phyloP scores from a whole-genome alignment of 2,113 vertebrate genomes.

The Phalacrocorax brasilianus region DNA sequence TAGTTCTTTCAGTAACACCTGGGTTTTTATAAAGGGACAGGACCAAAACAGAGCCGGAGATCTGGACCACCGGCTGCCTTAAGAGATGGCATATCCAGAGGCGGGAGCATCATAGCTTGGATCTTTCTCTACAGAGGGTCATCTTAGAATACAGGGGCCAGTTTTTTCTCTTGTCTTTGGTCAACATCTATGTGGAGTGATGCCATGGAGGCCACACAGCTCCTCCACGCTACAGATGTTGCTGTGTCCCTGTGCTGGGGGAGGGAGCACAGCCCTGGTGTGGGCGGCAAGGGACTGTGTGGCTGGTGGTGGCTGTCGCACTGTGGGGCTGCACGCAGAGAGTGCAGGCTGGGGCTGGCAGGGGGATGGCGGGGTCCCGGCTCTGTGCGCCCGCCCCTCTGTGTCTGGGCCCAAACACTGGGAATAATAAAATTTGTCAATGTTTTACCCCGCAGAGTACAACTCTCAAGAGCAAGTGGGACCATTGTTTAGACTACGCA shows the following conservation, averaged over 20 bases:
- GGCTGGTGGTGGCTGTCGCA: not conserved
- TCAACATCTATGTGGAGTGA: not conserved
- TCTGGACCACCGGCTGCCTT: not conserved
- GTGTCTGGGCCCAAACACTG: not conserved
- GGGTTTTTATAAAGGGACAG: not conserved
- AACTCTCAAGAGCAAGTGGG: not conserved
- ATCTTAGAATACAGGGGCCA: not conserved
- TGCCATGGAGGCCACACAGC: not conserved
- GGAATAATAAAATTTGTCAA: not conserved
- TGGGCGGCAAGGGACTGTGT: rapidly evolving
- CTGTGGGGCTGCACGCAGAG: not conserved
- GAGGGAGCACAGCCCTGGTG: not conserved
- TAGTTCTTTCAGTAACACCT: not conserved
- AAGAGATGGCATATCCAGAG: not conserved
- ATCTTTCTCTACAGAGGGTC: not conserved
- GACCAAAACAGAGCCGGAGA: not conserved
- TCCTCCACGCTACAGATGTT: not conserved
- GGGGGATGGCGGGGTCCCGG: not conserved
- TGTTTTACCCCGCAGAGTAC: not conserved
- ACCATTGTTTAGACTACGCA: not conserved
- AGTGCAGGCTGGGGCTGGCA: not conserved
- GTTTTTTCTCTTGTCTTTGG: not conserved
- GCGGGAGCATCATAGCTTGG: not conserved
- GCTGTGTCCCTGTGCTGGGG: not conserved
- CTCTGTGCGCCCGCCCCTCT: not conserved